A percentile compares a stretch with the other conserved stretches of the same genome.
phyloP scores from a whole-genome alignment of 2,797 vertebrate species.

The Lithobates sylvaticus region DNA sequence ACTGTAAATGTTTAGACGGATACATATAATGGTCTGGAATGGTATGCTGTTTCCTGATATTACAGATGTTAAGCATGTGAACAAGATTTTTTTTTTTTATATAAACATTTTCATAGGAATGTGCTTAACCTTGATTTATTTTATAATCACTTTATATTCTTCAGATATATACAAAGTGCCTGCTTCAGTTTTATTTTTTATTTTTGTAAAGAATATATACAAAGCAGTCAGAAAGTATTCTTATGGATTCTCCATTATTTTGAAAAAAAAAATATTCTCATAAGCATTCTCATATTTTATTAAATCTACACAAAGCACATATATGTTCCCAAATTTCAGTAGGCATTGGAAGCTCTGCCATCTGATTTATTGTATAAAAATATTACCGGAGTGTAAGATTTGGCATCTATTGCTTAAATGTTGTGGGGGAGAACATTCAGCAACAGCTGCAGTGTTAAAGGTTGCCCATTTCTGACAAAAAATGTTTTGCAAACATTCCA shows the following conservation, averaged over 20 bases:
- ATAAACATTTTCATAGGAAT: background rate
- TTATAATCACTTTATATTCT: background rate
- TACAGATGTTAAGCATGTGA: background rate
- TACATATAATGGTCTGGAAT: too few species aligned
- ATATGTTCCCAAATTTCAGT: background rate
- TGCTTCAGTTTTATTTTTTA: background rate
- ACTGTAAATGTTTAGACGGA: too few species aligned
- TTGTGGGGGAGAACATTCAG: background rate
- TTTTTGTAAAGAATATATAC: background rate
- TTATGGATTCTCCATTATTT: background rate
- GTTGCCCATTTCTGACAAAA: background rate
- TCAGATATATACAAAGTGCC: background rate
- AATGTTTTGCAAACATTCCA: background rate
- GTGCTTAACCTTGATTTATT: background rate
- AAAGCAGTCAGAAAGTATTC: background rate
- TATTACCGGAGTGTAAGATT: background rate
- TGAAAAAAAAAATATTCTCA: background rate
- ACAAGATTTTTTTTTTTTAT: background rate
- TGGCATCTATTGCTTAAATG: background rate
- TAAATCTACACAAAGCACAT: background rate
- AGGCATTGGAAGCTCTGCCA: background rate
- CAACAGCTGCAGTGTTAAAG: background rate
- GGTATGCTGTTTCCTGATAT: too few species aligned
- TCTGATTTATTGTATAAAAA: background rate
- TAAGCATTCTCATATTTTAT: background rate